Evolutionary conservation across 2,797 vertebrate species (phyloP), one percentile per base, ranked within the genome.

Genomic region (Semotilus atromaculatus): DNA sequence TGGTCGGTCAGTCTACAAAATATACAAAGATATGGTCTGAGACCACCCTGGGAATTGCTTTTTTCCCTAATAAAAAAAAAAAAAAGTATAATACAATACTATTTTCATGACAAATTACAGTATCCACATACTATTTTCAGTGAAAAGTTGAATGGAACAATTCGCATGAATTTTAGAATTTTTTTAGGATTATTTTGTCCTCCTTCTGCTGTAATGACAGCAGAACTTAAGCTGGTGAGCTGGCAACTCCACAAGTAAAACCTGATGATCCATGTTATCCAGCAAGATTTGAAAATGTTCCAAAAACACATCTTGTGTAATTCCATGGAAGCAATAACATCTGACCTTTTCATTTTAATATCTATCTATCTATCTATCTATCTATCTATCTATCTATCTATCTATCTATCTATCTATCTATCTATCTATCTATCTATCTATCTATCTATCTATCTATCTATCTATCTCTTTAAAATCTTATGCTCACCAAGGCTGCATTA

Each of bases 201-300:
- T 34, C 64, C 31, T n/a, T n/a, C n/a, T 4, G 62, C 62, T 66
- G 67, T 23, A 14, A 70, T 58, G 53, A 58, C 53, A 40, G 74
- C 34, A 76, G 74, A 60, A 26, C 53, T 76, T 77, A 60, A 77
- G 53, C 74, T 43, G 74, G n/a, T 19, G 8, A 60, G 36, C 36
- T 77, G 73, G 74, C 36, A 60, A 29, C 55, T 60, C 36, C 74
- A 26, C 36, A 40, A 77, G 36, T 29, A 77, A 77, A 60, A 60
- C 53, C 55, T 76, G 74, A 75, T 75, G 72, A 76, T 76, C 53
- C 74, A 26, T 77, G 74, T 77, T 40, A 40, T 77, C 34, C 74
- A 77, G 36, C 16, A 11, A 40, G 55, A 77, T 77, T 40, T 77
- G 53, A 77, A n/a, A 40, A 19, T 19, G 23, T 26, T 77, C 55